Percentiles rank a stretch among this genome's conserved stretches.
These are phyloP conservation scores for Amiota minor DNA, from an alignment of 2,888 invertebrate genomes.

Conservation along the genomic window DNA sequence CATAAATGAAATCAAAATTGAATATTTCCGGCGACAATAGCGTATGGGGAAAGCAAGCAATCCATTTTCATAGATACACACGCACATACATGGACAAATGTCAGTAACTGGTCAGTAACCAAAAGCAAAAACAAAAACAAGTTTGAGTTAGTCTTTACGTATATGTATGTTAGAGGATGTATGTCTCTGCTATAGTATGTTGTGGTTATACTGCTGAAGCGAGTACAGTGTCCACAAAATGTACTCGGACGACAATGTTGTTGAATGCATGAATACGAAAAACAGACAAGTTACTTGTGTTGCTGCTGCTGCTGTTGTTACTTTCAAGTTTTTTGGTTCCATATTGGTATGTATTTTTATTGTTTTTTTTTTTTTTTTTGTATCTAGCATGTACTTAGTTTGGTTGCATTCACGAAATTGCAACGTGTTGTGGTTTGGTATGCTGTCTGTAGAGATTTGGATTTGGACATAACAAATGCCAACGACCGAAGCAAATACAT, in stretches of 20 bases:
- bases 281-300: not conserved
- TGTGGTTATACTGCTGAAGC: not conserved
- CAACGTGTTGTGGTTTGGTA: not conserved
- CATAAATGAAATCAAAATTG: slow-evolving; percentile 63
- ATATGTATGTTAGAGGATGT: no score
- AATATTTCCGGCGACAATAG: slow-evolving; percentile 65
- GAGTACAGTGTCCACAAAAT: not conserved
- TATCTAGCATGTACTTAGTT: not conserved
- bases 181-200: not conserved
- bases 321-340: not conserved
- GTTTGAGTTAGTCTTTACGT: no score
- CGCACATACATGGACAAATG: no score
- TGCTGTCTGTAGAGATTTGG: slow-evolving; percentile 1
- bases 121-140: no score
- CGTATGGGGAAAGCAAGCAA: not conserved
- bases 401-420: not conserved
- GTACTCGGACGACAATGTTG: not conserved
- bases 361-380: not conserved
- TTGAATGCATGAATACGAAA: not conserved
- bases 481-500: slow-evolving; percentile 10
- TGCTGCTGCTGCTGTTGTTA: not conserved
- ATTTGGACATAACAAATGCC: not conserved
- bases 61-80: not conserved
- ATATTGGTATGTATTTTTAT: not conserved
- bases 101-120: no score